These are phyloP conservation scores for Tiliqua scincoides DNA, from an alignment of 2,113 vertebrate species.

Conservation along the genomic window DNA sequence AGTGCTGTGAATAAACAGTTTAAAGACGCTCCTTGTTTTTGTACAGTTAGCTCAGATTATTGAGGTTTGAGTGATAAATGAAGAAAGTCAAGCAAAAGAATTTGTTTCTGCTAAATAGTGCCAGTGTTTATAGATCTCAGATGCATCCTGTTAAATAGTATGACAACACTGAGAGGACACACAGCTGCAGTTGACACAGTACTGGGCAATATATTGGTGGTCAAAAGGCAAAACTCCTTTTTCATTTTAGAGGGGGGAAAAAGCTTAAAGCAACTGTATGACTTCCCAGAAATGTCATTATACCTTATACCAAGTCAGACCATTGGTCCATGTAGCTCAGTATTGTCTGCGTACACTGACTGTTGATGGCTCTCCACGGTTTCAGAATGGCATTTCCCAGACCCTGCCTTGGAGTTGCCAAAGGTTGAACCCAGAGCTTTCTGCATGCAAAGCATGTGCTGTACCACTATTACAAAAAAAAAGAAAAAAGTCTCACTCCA, in stretches of 20 bases:
- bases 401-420: too few species aligned
- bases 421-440: too few species aligned
- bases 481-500: not conserved
- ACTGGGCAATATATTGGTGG: not conserved
- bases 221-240: not conserved
- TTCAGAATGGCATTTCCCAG: too few species aligned
- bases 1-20: constrained; percentile 9
- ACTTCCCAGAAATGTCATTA: constrained; percentile 6
- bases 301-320: too few species aligned
- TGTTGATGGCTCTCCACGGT: too few species aligned
- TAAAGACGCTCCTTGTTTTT: constrained; percentile 4
- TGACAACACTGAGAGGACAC: not conserved
- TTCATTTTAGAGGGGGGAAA: not conserved
- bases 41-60: not conserved
- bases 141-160: not conserved
- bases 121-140: constrained; percentile 18
- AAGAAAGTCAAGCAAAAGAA: not conserved
- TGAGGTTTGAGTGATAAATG: not conserved
- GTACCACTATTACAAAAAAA: constrained; percentile 10
- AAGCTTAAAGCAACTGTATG: constrained; percentile 60
- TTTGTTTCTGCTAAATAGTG: constrained; percentile 10
- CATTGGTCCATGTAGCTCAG: too few species aligned
- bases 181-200: constrained; percentile 1
- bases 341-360: too few species aligned
- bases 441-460: too few species aligned